Base-by-base conservation (phyloP, 1,140 invertebrate genomes). In the Cecropterus lyciades region DNA sequence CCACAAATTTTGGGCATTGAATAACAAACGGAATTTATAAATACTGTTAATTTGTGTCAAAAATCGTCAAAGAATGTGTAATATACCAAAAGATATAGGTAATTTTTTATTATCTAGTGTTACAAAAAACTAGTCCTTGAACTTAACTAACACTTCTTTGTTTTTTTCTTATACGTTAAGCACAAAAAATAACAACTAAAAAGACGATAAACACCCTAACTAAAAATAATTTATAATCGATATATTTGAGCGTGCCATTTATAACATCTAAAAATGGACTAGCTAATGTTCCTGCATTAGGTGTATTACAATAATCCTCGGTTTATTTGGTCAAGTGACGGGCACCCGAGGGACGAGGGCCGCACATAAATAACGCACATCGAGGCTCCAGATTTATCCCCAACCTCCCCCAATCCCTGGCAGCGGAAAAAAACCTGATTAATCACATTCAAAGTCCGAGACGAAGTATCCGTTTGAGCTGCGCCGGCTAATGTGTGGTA, bases 381-480 rank as follows among this genome's bases (percentile, higher is more conserved):
- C 55, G 62, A 66, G 66, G 53, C 48, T 65, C 43, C 69, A 78
- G 73, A 80, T 80, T 80, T 80, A 80, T 80, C 72, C 70, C 56
- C 51, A 62, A 56, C 67, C 43, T 45, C 30, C 59, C 57, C 49
- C 16, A 9, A 10, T 33, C 62, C 51, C 49, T 16, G n/a, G 48
- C 37, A 17, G 46, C 27, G 45, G 67, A 73, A 77, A 79, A 79
- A 79, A 79, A 82, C 77, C 79, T 79, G 79, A 82, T 82, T 82
- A 82, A 82, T 82, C 72, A 72, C 80, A 82, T 82, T 76, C 77
- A 76, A 77, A 82, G 77, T 72, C 70, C 77, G 68, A 74, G 74
- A 67, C 71, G 72, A 75, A 63, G 60, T 33, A 52, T 51, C 6
- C 59, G 30, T 37, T 37, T 43, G 16, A 51, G 15, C 27, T 30